phyloP scores from a whole-genome alignment of 2,113 vertebrate genomes.

The Pseudorhombus dupliciocellatus region DNA sequence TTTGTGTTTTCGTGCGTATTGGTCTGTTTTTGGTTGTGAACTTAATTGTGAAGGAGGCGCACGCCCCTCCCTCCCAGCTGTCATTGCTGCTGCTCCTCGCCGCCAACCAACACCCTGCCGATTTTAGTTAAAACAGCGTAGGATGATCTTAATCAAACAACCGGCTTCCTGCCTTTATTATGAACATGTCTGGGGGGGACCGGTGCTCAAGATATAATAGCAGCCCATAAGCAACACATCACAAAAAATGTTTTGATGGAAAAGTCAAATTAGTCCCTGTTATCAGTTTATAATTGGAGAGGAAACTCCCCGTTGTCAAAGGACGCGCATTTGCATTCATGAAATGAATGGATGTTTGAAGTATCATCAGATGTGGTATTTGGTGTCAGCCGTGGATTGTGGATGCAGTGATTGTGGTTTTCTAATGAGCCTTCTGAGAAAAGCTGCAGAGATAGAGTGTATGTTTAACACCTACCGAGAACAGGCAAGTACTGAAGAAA shows the following conservation, averaged over 20 bases:
- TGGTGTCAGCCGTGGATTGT: conserved; percentile 45
- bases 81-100: neutral
- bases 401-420: conserved; percentile 39
- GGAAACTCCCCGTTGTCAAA: conserved; percentile 13
- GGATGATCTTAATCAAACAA: conserved; percentile 52
- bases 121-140: conserved; percentile 39
- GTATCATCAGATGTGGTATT: conserved; percentile 59
- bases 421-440: conserved; percentile 40
- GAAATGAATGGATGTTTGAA: conserved; percentile 55
- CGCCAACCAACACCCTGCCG: neutral
- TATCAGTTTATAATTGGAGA: conserved; percentile 34
- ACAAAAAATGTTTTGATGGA: conserved; percentile 36
- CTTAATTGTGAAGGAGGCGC: conserved; percentile 50
- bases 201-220: conserved; percentile 36
- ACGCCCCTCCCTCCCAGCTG: conserved; percentile 28
- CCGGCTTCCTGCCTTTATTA: conserved; percentile 52
- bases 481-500: conserved; percentile 4
- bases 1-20: conserved; percentile 6
- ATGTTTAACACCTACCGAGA: conserved; percentile 19
- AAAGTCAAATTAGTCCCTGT: conserved; percentile 41
- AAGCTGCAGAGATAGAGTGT: conserved; percentile 16
- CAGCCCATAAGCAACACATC: conserved; percentile 43
- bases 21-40: conserved; percentile 20
- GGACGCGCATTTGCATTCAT: conserved; percentile 43
- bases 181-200: conserved; percentile 34